Conservation (phyloP, 2,113 vertebrate genomes). For the Salvelinus alpinus region DNA sequence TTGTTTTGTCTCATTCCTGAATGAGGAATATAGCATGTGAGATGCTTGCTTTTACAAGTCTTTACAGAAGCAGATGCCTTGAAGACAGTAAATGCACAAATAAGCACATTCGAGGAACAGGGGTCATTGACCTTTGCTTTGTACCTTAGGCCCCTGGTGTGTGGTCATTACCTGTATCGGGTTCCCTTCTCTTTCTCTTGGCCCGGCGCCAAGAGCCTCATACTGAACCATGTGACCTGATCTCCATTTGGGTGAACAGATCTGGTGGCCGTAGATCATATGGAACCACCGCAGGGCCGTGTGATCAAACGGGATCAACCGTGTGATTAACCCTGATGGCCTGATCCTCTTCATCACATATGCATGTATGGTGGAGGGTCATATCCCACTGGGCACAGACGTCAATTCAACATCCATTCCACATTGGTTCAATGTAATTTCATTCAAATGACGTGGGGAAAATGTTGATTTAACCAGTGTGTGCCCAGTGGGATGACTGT, state of each 20-base stretch:
- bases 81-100: too few species aligned
- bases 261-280: not conserved
- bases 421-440: too few species aligned
- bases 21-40: not conserved
- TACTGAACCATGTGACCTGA: slow-evolving; percentile 23
- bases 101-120: too few species aligned
- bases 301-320: slow-evolving; percentile 5
- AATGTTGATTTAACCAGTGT: too few species aligned
- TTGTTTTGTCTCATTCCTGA: not conserved
- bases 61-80: too few species aligned
- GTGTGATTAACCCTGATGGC: not conserved
- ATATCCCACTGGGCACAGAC: not conserved
- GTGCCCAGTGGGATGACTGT: too few species aligned
- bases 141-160: too few species aligned
- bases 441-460: too few species aligned
- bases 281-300: slow-evolving; percentile 5
- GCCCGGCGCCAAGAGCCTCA: not conserved
- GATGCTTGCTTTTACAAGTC: not conserved
- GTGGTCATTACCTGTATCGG: slow-evolving; percentile 8
- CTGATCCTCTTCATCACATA: not conserved
- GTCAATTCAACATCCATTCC: too few species aligned
- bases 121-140: too few species aligned
- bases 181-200: slow-evolving; percentile 7
- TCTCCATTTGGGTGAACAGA: slow-evolving; percentile 18
- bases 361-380: not conserved